phyloP scores from a whole-genome alignment of 2,888 invertebrate species.

The Parnassius orleans region DNA sequence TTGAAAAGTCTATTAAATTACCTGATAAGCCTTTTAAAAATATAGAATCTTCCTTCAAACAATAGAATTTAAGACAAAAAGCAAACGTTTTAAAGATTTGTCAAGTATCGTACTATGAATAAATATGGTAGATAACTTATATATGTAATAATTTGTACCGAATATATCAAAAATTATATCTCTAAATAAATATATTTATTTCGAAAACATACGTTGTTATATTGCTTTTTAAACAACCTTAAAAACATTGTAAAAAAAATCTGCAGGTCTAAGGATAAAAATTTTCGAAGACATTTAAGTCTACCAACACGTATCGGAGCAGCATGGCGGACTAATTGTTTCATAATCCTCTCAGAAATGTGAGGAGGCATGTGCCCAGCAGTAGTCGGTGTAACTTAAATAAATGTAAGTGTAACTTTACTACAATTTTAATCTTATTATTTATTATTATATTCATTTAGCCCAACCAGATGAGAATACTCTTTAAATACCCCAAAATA shows the following conservation, averaged over 20 bases:
- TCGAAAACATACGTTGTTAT: conserved; percentile 29
- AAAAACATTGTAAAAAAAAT: background rate
- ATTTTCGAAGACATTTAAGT: no score
- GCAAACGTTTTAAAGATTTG: conserved; percentile 16
- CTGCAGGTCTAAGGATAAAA: no score
- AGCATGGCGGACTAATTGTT: no score
- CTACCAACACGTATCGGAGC: no score
- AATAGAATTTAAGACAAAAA: conserved; percentile 5
- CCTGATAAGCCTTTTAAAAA: conserved; percentile 1
- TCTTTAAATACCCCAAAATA: no score
- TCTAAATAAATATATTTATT: conserved; percentile 44
- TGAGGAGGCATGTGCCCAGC: no score
- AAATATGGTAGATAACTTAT: conserved; percentile 20
- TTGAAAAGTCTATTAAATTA: conserved; percentile 13
- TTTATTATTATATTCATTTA: no score
- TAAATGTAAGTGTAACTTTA: no score
- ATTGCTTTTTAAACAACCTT: background rate
- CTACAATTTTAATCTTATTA: no score
- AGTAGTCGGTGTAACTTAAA: no score
- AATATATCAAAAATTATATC: conserved; percentile 43
- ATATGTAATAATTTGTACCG: conserved; percentile 39
- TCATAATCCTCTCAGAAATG: no score
- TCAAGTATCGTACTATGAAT: conserved; percentile 15
- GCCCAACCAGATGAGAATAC: no score
- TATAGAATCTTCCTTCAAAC: conserved; percentile 11